A percentile compares a stretch with the other conserved stretches of the same genome.
Conservation (phyloP, 2,113 vertebrate species). For the Rousettus leschenaultii region DNA sequence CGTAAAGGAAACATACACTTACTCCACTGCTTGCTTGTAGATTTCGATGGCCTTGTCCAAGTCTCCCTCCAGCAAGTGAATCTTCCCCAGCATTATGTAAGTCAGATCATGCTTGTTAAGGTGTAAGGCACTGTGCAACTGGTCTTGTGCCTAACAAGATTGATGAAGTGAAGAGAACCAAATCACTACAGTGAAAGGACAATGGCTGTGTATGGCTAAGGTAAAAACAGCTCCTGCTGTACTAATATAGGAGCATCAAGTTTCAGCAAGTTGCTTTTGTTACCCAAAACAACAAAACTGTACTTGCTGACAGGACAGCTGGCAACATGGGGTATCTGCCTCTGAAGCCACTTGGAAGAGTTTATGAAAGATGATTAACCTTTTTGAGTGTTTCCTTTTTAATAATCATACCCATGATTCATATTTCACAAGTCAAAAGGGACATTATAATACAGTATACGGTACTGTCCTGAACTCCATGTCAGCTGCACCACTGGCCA, state of each 20-base stretch:
- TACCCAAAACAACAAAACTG: neutral
- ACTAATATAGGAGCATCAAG: neutral
- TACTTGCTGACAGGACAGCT: neutral
- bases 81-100: slow-evolving; percentile 93
- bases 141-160: slow-evolving; percentile 88
- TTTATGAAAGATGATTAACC: neutral
- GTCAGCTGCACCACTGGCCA: neutral
- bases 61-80: slow-evolving; percentile 90
- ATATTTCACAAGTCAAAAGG: neutral
- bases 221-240: neutral
- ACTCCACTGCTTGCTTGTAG: slow-evolving; percentile 95
- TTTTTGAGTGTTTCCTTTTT: slow-evolving; percentile 22
- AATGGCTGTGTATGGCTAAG: neutral
- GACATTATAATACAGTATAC: neutral
- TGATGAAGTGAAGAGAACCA: slow-evolving; percentile 22
- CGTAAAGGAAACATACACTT: slow-evolving; percentile 78
- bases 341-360: neutral
- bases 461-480: neutral
- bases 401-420: neutral
- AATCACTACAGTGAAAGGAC: neutral
- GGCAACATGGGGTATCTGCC: neutral
- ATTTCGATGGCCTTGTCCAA: slow-evolving; percentile 91
- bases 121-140: slow-evolving; percentile 92
- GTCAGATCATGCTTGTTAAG: slow-evolving; percentile 92
- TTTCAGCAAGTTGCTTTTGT: neutral